Evolutionary conservation across 2,888 invertebrate genomes (phyloP).

Genomic region (Schizotus pectinicornis): DNA sequence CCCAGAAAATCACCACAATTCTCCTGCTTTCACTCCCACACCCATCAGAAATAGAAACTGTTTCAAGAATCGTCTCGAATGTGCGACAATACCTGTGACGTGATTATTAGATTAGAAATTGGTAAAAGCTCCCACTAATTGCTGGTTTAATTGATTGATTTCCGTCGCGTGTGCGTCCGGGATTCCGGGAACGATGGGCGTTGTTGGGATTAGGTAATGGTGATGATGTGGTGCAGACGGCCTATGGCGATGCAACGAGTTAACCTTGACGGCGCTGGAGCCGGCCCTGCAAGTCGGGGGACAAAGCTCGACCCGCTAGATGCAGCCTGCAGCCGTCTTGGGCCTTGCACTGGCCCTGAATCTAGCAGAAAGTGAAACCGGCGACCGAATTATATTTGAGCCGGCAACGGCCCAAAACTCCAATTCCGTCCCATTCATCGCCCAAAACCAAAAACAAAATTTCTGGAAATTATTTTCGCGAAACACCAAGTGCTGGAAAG

Average conservation of each 20-base stretch:
- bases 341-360: slow-evolving; percentile 35
- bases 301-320: slow-evolving; percentile 27
- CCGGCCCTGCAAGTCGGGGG: slow-evolving; percentile 13
- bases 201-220: slow-evolving; percentile 42
- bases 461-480: not conserved
- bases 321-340: slow-evolving; percentile 30
- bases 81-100: too few species aligned
- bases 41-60: not conserved
- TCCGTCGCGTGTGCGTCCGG: slow-evolving; percentile 1
- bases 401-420: not conserved
- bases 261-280: slow-evolving; percentile 39
- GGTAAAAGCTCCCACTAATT: not conserved
- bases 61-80: too few species aligned
- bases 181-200: slow-evolving; percentile 7
- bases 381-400: not conserved
- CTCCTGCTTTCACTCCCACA: slow-evolving; percentile 5
- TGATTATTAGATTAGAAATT: too few species aligned
- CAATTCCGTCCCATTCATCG: not conserved
- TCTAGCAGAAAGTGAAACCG: slow-evolving; percentile 9
- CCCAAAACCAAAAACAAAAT: not conserved
- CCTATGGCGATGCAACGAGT: slow-evolving; percentile 43
- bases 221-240: slow-evolving; percentile 37
- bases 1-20: not conserved
- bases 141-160: not conserved
- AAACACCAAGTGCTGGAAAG: not conserved